These are phyloP conservation scores for Bombyx mori DNA, from an alignment of 1,140 invertebrate species.

Conservation along the genomic window DNA sequence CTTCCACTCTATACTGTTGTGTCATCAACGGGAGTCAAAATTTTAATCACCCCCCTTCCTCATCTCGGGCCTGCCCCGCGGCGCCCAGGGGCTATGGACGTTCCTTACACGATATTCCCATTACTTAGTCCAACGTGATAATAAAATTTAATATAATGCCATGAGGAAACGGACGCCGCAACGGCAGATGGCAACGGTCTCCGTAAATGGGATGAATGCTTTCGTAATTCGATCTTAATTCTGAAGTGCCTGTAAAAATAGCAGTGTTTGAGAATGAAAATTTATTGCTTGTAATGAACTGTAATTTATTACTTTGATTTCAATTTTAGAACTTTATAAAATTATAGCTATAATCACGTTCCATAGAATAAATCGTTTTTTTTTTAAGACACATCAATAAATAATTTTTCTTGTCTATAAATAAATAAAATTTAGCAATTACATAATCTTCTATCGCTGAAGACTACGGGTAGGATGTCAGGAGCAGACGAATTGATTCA, in stretches of 20 bases:
- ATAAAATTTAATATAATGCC: slow-evolving; percentile 73
- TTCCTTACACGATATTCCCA: slow-evolving; percentile 73
- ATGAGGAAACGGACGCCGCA: slow-evolving; percentile 57
- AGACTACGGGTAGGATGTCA: too few species aligned
- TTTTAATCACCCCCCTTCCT: slow-evolving; percentile 56
- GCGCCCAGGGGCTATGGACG: slow-evolving; percentile 50
- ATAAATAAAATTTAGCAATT: too few species aligned
- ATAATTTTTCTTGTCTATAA: too few species aligned
- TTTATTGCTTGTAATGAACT: too few species aligned
- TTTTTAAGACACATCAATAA: too few species aligned
- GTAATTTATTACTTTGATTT: too few species aligned
- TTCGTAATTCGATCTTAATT: neutral
- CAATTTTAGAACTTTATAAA: too few species aligned
- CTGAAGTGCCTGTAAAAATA: neutral
- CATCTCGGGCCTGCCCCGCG: slow-evolving; percentile 18
- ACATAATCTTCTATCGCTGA: too few species aligned
- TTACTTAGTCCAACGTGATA: slow-evolving; percentile 71
- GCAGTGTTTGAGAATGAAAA: too few species aligned
- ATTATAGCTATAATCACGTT: too few species aligned
- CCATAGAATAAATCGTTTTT: too few species aligned
- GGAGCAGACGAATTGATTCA: too few species aligned
- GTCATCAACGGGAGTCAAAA: slow-evolving; percentile 68
- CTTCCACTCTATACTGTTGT: slow-evolving; percentile 57
- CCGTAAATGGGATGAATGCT: slow-evolving; percentile 8
- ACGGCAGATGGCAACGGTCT: slow-evolving; percentile 30